A percentile compares a stretch with the other conserved stretches of the same genome.
Evolutionary conservation across 2,113 vertebrate species (phyloP).

Genomic region (Pteropus alecto): DNA sequence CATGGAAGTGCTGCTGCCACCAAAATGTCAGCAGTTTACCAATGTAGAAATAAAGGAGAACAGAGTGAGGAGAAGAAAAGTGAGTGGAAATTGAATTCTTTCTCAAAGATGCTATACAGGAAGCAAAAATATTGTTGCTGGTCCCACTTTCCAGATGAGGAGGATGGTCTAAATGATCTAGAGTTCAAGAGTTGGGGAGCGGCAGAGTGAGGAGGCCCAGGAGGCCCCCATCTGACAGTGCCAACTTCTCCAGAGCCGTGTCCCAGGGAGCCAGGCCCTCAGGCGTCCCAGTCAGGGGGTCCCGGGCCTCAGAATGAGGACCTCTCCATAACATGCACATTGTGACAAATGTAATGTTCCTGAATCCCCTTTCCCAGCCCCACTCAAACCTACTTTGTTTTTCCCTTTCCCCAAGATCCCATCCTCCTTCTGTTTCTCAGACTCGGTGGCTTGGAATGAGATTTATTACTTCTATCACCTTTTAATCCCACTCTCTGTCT

Average conservation of each 20-base stretch:
- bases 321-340: accelerated
- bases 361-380: not conserved
- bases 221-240: not conserved
- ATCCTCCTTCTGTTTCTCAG: not conserved
- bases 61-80: not conserved
- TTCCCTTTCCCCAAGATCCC: not conserved
- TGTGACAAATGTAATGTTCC: not conserved
- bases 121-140: not conserved
- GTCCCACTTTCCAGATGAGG: not conserved
- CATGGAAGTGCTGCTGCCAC: not conserved
- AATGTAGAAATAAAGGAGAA: not conserved
- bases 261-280: not conserved
- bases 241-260: not conserved
- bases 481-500: not conserved
- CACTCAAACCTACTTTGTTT: not conserved
- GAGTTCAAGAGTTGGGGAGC: not conserved
- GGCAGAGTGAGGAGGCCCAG: not conserved
- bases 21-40: not conserved
- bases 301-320: not conserved
- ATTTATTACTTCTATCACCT: not conserved
- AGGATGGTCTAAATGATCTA: not conserved
- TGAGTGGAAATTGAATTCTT: not conserved
- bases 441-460: not conserved
- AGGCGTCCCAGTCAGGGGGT: not conserved
- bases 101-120: not conserved